Base-by-base conservation (phyloP, 2,113 vertebrate species). In the Nothocercus nigrocapillus region DNA sequence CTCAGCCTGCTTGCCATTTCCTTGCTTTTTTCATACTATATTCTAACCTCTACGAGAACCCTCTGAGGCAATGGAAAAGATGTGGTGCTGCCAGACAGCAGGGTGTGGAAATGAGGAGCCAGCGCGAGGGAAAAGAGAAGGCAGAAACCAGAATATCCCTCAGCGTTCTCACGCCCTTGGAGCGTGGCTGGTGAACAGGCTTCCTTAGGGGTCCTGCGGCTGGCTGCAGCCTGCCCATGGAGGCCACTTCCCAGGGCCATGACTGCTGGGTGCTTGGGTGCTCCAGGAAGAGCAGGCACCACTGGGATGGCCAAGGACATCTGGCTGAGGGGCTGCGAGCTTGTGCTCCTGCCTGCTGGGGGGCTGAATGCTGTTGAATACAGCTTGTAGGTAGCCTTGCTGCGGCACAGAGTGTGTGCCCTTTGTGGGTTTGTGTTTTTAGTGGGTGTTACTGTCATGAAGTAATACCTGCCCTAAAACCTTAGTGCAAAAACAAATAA, bases 241-340 rank as follows among this genome's bases (percentile, higher is more conserved):
- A 7, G 2, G 14, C 70, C 59, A 12, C 16, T 74, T 7, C 15
- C 27, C 28, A 56, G 54, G 28, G 54, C 28, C 8, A 30, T 56
- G 54, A 17, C 28, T 56, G 54, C 28, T 30, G 15, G 14, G 54
- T 30, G 28, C 10, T 16, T 30, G 13, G 28, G 54, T 30, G 14
- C 27, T 30, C 54, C 16, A 16, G 27, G 27, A 56, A 30, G 14
- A 56, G 27, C 54, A 30, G 14, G 15, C 7, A 28, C 14, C 53
- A 15, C 25, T 28, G 17, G 17, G 7, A 3, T 5, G 78, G 16
- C 34, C 0, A 1, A 9, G 17, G 5, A 2, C 5, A 63, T 10
- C 27, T 30, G 56, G 5, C 25, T 63, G n/a, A 67, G 47, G 28
- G 36, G 1, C 13, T 85, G 53, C 8, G 2, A 49, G 49, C 36